A percentile compares a stretch with the other conserved stretches of the same genome.
Conservation (phyloP, 2,888 invertebrate species). For the Sarcophaga carnaria region DNA sequence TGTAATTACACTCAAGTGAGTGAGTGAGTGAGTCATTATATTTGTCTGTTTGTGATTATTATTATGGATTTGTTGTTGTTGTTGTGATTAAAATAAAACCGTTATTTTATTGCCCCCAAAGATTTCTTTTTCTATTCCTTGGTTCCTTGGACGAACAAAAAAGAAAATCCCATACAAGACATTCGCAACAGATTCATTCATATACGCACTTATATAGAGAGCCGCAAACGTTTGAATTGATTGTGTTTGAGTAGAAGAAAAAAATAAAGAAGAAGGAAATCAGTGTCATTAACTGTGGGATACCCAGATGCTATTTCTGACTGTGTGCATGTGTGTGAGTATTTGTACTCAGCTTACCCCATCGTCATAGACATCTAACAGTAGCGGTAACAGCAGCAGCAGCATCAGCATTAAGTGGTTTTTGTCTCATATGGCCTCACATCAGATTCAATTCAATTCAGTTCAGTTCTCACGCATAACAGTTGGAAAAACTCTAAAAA, state of each 20-base stretch:
- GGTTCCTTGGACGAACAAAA: not conserved
- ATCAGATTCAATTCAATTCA: constrained; percentile 1
- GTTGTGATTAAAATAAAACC: not conserved
- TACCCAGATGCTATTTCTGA: constrained; percentile 39
- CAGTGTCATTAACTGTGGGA: constrained; percentile 64
- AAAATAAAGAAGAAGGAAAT: constrained; percentile 44
- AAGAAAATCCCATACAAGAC: not conserved
- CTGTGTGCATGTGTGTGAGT: not conserved
- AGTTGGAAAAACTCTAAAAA: constrained; percentile 30
- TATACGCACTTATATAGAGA: not conserved
- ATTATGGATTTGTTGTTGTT: not conserved
- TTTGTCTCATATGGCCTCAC: constrained; percentile 62
- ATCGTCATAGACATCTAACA: too few species aligned
- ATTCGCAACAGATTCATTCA: not conserved
- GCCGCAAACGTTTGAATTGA: constrained; percentile 30
- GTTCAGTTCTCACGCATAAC: constrained; percentile 67
- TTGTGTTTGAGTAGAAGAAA: constrained; percentile 2
- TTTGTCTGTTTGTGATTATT: not conserved
- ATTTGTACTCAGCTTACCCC: not conserved
- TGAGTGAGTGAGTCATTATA: not conserved
- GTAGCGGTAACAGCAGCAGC: not conserved
- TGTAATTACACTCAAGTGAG: not conserved
- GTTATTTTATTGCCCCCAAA: not conserved
- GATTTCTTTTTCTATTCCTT: not conserved
- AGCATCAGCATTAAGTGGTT: constrained; percentile 53